Evolutionary conservation across 2,113 vertebrate species (phyloP).

Genomic region (Varanus komodoensis): DNA sequence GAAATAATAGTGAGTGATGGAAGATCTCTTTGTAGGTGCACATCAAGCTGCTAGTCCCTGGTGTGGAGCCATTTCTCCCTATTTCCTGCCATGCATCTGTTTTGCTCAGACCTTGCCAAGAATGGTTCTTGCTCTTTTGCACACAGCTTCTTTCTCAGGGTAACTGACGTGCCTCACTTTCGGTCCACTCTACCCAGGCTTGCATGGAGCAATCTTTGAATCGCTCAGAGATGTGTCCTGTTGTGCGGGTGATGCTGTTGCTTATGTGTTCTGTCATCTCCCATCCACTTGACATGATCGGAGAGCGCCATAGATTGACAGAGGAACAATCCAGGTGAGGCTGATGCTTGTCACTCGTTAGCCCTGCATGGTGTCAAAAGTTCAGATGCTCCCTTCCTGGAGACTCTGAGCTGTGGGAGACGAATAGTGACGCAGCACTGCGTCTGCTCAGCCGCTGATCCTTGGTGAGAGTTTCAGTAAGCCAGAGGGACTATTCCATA

Average conservation of each 20-base stretch:
- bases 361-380: fast-evolving
- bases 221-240: slow-evolving; percentile 6
- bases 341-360: fast-evolving
- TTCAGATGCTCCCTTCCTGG: not conserved
- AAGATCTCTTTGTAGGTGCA: too few relatives aligned
- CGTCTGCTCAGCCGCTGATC: too few relatives aligned
- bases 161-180: slow-evolving; percentile 26
- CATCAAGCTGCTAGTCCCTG: slow-evolving; percentile 3
- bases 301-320: not conserved
- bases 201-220: not conserved
- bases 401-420: fast-evolving
- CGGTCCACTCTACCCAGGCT: not conserved
- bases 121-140: slow-evolving; percentile 16
- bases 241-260: slow-evolving; percentile 5
- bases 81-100: not conserved
- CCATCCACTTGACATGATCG: not conserved
- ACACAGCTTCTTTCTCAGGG: not conserved
- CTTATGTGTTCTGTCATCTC: not conserved
- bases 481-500: not conserved
- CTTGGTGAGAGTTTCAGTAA: too few relatives aligned
- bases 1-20: not conserved
- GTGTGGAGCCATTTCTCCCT: not conserved
- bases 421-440: fast-evolving
- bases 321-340: not conserved
- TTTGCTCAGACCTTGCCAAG: fast-evolving